Base-by-base conservation (phyloP, 2,113 vertebrate species). In the Silurus meridionalis region DNA sequence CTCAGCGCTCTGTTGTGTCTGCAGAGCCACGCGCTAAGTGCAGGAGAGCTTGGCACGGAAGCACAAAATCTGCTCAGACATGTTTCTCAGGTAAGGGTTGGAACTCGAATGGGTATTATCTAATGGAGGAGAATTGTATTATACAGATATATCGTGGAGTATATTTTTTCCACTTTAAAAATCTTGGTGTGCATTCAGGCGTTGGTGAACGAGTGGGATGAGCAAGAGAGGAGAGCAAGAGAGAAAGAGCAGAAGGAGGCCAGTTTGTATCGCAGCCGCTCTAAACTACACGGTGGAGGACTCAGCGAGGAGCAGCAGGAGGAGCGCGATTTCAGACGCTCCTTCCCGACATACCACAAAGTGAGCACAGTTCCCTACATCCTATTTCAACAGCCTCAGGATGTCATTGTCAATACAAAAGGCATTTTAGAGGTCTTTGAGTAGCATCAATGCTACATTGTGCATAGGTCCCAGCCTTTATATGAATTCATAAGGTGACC, bases 161-260 rank as follows among this genome's bases (percentile, higher is more conserved):
- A 37, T 37, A 37, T 37, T 37, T 37, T 37, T 37, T 37, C 37
- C 37, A 2, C 37, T n/a, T 60, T 60, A 0, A 28, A 9, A 10
- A 37, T 79, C 53, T 23, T 11, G 5, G 14, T 37, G 66, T 63
- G 5, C n/a, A 10, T 61, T 77, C 58, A 95, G 93, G 92, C 91
- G 13, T 89, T 87, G 90, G 93, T 98, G 90, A 99, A 96, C 58
- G 96, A 98, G 58, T 99, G 98, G 97, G 97, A 99, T 61, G 97
- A 99, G 21, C 97, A 98, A 93, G 96, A 99, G 69, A 93, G 93
- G 21, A 84, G 71, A 58, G 93, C 91, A 19, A 94, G 94, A 69
- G 96, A 97, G 90, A 92, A 37, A 80, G 96, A 97, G 77, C 92
- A 96, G 84, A 91, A 93, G 90, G 94, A 97, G 86, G 93, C 46